Percentiles rank a stretch among this genome's conserved stretches.
phyloP scores from a whole-genome alignment of 2,113 vertebrate genomes.

The Sylvia atricapilla region DNA sequence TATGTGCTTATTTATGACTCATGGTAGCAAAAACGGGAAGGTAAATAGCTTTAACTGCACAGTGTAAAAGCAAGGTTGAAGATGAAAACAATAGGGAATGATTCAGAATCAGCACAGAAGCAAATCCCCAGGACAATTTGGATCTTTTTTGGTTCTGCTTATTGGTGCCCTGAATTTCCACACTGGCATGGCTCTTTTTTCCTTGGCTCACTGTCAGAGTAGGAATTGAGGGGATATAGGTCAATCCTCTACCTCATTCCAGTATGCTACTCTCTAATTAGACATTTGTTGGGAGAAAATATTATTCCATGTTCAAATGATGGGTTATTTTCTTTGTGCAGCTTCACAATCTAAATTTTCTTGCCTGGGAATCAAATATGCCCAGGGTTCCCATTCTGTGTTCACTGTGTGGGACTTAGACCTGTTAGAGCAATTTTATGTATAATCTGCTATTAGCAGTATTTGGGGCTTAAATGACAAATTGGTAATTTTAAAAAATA shows the following conservation, averaged over 20 bases:
- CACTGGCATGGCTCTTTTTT: no score
- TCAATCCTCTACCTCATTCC: background rate
- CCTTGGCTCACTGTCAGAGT: no score
- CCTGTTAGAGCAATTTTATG: background rate
- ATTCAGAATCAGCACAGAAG: background rate
- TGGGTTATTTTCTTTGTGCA: background rate
- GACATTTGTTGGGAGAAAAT: background rate
- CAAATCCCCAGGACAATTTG: background rate
- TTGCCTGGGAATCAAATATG: background rate
- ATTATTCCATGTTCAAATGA: background rate
- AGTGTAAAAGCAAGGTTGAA: background rate
- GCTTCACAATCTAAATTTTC: background rate
- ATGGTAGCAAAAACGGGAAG: background rate
- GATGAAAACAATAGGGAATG: background rate
- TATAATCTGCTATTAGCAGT: background rate
- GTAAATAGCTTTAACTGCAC: background rate
- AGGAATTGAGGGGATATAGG: background rate
- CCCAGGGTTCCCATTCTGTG: background rate
- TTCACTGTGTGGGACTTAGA: background rate
- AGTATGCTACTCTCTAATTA: background rate
- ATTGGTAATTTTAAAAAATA: background rate
- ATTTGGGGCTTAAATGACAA: background rate
- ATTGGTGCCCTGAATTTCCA: background rate
- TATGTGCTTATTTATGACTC: background rate
- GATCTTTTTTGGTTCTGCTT: background rate